Evolutionary conservation across 2,113 vertebrate species (phyloP).

Genomic region (Tylochromis polylepis): DNA sequence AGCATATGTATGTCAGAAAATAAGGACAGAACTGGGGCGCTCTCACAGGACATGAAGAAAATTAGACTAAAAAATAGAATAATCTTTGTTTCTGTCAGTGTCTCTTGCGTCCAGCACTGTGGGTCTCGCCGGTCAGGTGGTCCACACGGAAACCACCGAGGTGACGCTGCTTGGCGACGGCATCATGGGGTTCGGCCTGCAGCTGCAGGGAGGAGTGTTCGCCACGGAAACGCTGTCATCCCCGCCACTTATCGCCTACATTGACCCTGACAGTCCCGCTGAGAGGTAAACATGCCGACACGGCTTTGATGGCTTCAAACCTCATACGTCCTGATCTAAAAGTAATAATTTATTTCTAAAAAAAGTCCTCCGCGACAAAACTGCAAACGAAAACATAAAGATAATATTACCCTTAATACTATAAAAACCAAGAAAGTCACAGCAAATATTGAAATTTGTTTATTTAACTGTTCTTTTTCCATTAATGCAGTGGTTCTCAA

Average conservation of each 20-base stretch:
- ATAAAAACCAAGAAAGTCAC: no score
- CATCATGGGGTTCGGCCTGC: conserved; percentile 92
- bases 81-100: conserved; percentile 67
- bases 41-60: background rate
- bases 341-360: no score
- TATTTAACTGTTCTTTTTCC: no score
- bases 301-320: background rate
- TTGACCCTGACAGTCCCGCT: conserved; percentile 93
- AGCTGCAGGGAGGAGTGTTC: conserved; percentile 96
- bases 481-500: no score
- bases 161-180: conserved; percentile 88
- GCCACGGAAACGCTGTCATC: conserved; percentile 95
- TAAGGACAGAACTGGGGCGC: background rate
- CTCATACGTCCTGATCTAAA: no score
- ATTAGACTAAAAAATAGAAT: background rate
- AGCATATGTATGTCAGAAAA: background rate
- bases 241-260: conserved; percentile 96
- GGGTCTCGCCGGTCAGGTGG: conserved; percentile 93
- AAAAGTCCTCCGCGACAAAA: no score
- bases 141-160: conserved; percentile 96
- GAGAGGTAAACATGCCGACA: conserved; percentile 78
- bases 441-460: no score
- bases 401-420: no score
- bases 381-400: no score
- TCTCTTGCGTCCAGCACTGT: conserved; percentile 96